These are phyloP conservation scores for Scyliorhinus canicula DNA, from an alignment of 2,797 vertebrate species.

Conservation along the genomic window DNA sequence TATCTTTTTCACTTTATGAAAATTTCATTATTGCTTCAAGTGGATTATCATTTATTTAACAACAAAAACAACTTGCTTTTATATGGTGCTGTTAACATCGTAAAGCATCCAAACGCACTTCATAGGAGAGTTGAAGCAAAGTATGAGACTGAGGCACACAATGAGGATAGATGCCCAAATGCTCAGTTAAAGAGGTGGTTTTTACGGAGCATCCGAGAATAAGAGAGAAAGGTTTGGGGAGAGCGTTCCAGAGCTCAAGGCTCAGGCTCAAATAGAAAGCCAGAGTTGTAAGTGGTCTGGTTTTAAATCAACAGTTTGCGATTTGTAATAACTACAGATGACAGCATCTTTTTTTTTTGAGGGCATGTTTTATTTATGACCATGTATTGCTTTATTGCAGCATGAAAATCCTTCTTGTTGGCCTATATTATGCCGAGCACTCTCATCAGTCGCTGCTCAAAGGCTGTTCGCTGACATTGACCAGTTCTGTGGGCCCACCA, in stretches of 20 bases:
- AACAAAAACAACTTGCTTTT: neutral
- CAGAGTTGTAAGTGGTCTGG: neutral
- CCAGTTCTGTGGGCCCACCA: constrained; percentile 36
- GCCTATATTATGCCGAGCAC: neutral
- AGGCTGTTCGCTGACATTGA: constrained; percentile 39
- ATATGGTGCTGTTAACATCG: neutral
- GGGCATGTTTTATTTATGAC: constrained; percentile 39
- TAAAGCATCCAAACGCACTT: neutral
- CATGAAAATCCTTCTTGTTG: constrained; percentile 13
- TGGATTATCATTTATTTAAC: neutral
- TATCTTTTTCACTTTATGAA: neutral
- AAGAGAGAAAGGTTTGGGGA: too few species aligned
- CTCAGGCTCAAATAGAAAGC: neutral
- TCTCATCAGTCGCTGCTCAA: constrained; percentile 30
- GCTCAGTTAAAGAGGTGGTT: too few species aligned
- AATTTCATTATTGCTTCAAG: neutral
- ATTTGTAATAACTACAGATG: neutral
- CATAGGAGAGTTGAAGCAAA: neutral
- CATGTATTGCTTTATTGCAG: neutral
- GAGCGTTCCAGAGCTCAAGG: neutral
- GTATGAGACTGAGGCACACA: neutral
- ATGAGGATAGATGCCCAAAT: neutral
- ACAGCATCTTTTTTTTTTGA: constrained; percentile 31
- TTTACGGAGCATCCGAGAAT: too few species aligned
- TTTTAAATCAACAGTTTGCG: constrained; percentile 29